These are phyloP conservation scores for Lithophane semibrunnea DNA, from an alignment of 2,888 invertebrate genomes.

Conservation along the genomic window DNA sequence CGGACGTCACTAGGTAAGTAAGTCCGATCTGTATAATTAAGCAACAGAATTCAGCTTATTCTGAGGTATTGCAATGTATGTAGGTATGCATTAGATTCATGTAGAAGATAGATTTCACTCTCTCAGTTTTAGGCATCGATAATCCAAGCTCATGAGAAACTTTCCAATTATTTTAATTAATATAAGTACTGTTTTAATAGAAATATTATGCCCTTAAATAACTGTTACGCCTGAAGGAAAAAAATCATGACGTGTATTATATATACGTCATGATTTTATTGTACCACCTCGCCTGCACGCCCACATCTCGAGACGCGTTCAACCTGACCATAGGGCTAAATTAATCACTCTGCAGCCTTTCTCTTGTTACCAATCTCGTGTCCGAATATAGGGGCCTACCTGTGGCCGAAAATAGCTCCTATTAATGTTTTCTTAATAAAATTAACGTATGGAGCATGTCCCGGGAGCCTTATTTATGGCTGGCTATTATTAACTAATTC, in stretches of 20 bases:
- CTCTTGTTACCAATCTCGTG: constrained; percentile 37
- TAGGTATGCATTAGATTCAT: background rate
- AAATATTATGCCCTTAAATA: background rate
- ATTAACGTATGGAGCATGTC: constrained; percentile 45
- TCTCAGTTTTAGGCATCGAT: background rate
- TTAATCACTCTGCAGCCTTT: constrained; percentile 45
- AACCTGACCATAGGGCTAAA: constrained; percentile 24
- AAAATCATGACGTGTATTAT: background rate
- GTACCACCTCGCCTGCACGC: background rate
- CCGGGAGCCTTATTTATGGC: constrained; percentile 48
- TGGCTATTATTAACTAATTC: constrained; percentile 42
- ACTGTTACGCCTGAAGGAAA: background rate
- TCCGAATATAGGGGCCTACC: constrained; percentile 27
- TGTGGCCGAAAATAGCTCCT: constrained; percentile 27
- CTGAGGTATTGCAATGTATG: background rate
- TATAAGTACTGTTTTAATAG: background rate
- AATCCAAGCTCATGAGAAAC: background rate
- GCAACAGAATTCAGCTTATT: too few relatives aligned
- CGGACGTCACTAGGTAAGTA: too few relatives aligned
- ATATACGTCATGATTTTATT: constrained; percentile 6
- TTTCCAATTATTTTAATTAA: background rate
- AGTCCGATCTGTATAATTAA: too few relatives aligned
- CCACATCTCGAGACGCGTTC: constrained; percentile 21
- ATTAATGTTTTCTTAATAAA: constrained; percentile 52
- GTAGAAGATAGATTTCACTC: background rate